phyloP scores from a whole-genome alignment of 1,140 invertebrate species.

The Sipha flava region DNA sequence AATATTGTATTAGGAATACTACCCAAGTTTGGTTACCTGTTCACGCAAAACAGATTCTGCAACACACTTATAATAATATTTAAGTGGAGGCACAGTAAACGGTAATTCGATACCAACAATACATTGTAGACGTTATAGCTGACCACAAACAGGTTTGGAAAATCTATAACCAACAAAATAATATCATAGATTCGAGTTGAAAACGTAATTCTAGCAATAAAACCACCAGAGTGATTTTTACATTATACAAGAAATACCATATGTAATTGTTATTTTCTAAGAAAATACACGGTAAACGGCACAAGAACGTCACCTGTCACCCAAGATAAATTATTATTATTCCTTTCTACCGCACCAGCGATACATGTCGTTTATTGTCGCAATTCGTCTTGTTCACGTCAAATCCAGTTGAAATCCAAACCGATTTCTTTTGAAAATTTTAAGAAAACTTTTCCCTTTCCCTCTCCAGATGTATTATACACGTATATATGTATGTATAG shows the following conservation, averaged over 20 bases:
- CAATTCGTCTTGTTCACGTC: slow-evolving; percentile 29
- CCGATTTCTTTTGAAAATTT: neutral
- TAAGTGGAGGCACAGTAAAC: too few species aligned
- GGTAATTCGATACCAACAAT: too few species aligned
- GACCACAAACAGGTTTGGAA: too few species aligned
- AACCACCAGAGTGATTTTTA: neutral
- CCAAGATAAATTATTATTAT: slow-evolving; percentile 28
- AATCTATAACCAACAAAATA: neutral
- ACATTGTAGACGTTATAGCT: too few species aligned
- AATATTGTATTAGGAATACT: too few species aligned
- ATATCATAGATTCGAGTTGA: neutral
- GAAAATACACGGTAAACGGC: neutral
- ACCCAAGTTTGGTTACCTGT: too few species aligned
- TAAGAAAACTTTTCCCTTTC: neutral
- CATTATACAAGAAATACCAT: neutral
- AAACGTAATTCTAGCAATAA: too few species aligned
- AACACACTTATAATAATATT: too few species aligned
- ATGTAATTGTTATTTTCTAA: neutral
- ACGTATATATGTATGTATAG: neutral
- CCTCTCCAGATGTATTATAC: too few species aligned
- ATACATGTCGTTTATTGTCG: slow-evolving; percentile 10
- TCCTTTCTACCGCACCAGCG: neutral
- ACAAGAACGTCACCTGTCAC: slow-evolving; percentile 18
- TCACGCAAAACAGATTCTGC: too few species aligned
- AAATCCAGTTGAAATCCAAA: slow-evolving; percentile 11